Base-by-base conservation (phyloP, 2,797 vertebrate species). In the Hypotaenidia okinawae region DNA sequence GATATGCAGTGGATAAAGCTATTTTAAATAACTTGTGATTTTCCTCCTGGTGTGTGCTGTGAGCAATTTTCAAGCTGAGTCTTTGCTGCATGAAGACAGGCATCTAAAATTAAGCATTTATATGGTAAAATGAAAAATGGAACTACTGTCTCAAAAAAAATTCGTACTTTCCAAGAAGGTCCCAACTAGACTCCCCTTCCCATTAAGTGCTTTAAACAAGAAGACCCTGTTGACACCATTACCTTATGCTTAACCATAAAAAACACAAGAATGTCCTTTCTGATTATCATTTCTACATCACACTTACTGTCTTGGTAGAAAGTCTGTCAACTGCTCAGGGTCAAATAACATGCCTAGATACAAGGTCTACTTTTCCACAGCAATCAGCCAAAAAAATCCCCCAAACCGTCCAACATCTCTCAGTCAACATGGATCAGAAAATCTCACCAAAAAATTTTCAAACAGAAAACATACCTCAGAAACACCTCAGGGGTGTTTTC, bases 31-130 rank as follows among this genome's bases (percentile, higher is more conserved):
- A 82, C 23, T 62, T 66, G 39, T 55, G 13, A 39, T 57, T 92
- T 84, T 77, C 21, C 23, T 61, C 39, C 28, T 52, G 5, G 33
- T 19, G 13, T 45, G 16, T 70, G 66, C 11, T 22, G 11, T 12
- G 10, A 64, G 2, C 12, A 17, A 28, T 47, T 82, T 92, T 37
- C 37, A 62, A 55, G 23, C 7, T 0, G 0, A 32, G 18, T 23
- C 21, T 67, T 75, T 73, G 22, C 9, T 22, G 11, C 28, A 68
- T 28, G 87, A 67, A 90, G n/a, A 87, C 6, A 18, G 5, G 61
- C 13, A 11, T 47, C 68, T 74, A 47, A 89, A 89, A 77, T 32
- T 5, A 91, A 43, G 18, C 6, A 59, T n/a, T 73, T 55, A 43
- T 27, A 69, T 2, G 5, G 15, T n/a, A 69, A 91, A 92, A 74